These are phyloP conservation scores for Orestias chungarensis DNA, from an alignment of 2,797 vertebrate genomes.

Conservation along the genomic window DNA sequence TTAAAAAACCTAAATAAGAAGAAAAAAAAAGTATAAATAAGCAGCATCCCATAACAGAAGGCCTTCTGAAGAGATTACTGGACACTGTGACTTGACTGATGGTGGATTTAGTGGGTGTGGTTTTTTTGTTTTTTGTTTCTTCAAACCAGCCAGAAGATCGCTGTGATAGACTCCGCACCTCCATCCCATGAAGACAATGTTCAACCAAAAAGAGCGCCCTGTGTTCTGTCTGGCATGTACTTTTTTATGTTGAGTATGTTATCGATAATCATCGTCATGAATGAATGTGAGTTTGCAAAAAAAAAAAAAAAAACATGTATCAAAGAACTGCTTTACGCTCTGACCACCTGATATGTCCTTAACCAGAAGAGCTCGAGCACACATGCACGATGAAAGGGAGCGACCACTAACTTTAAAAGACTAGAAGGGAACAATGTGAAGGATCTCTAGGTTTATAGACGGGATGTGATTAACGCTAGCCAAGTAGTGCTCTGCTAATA, in stretches of 20 bases:
- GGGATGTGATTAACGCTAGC: constrained; percentile 3
- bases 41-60: constrained; percentile 40
- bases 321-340: constrained; percentile 9
- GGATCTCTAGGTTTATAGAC: neutral
- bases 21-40: no score
- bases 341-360: constrained; percentile 29
- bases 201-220: constrained; percentile 17
- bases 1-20: constrained; percentile 49
- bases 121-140: constrained; percentile 24
- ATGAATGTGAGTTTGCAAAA: neutral
- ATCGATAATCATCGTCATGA: constrained; percentile 7
- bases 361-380: constrained; percentile 10
- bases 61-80: constrained; percentile 36
- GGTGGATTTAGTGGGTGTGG: constrained; percentile 37
- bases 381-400: constrained; percentile 28
- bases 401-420: constrained; percentile 41
- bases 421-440: constrained; percentile 6
- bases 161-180: constrained; percentile 58
- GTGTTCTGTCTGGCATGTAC: constrained; percentile 30
- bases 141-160: constrained; percentile 31
- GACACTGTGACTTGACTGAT: constrained; percentile 62
- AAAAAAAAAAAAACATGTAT: constrained; percentile 4
- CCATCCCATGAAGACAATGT: constrained; percentile 11
- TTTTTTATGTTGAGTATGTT: constrained; percentile 33
- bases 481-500: constrained; percentile 14